Evolutionary conservation across 2,888 invertebrate genomes (phyloP).

Genomic region (Chydorus sphaericus): DNA sequence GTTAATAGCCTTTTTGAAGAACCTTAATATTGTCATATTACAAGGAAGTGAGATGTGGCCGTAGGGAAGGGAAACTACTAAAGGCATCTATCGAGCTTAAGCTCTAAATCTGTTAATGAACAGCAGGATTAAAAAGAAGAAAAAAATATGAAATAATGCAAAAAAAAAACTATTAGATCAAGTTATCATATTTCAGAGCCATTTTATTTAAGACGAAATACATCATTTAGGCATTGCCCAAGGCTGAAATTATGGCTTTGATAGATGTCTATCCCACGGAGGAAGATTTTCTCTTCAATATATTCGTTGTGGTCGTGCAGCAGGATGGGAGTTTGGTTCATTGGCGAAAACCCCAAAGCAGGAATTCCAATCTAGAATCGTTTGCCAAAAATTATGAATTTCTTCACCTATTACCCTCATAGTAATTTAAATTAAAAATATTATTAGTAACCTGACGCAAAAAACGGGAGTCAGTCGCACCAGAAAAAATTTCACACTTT

Average conservation of each 20-base stretch:
- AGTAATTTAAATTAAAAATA: background rate
- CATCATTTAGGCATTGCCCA: constrained; percentile 46
- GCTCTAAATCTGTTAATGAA: too few relatives aligned
- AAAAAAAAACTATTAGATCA: too few relatives aligned
- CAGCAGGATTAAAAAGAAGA: too few relatives aligned
- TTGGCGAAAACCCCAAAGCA: constrained; percentile 81
- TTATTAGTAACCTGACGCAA: constrained; percentile 28
- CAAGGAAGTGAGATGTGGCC: too few relatives aligned
- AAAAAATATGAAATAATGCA: too few relatives aligned
- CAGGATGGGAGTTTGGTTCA: constrained; percentile 65
- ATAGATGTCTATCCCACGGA: constrained; percentile 70
- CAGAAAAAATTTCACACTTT: constrained; percentile 35
- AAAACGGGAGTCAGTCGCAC: constrained; percentile 36
- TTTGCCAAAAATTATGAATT: background rate
- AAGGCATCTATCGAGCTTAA: too few relatives aligned
- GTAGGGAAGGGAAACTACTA: too few relatives aligned
- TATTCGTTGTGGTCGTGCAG: constrained; percentile 87
- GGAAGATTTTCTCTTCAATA: constrained; percentile 56
- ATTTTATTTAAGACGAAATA: too few relatives aligned
- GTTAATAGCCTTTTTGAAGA: too few relatives aligned
- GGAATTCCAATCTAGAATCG: constrained; percentile 56
- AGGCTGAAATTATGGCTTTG: constrained; percentile 46
- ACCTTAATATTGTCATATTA: too few relatives aligned
- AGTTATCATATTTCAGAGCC: too few relatives aligned
- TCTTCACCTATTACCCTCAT: background rate